A percentile compares a stretch with the other conserved stretches of the same genome.
Evolutionary conservation across 1,140 invertebrate species (phyloP).

Genomic region (Leptinotarsa defecta): DNA sequence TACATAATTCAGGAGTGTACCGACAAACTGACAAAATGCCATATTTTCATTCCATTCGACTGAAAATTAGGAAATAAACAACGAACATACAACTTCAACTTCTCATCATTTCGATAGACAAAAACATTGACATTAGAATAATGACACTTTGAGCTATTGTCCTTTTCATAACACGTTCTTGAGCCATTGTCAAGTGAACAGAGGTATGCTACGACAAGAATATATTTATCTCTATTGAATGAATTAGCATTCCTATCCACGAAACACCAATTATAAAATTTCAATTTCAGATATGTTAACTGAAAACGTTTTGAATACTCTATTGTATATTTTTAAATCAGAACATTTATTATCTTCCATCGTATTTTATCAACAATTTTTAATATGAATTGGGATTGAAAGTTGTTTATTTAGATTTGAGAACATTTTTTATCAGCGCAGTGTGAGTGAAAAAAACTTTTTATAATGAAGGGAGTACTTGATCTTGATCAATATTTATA

Average conservation of each 20-base stretch:
- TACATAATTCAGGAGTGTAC: too few relatives aligned
- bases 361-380: too few relatives aligned
- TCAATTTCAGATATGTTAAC: not conserved
- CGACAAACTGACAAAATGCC: too few relatives aligned
- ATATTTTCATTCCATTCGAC: too few relatives aligned
- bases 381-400: too few relatives aligned
- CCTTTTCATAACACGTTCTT: not conserved
- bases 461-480: too few relatives aligned
- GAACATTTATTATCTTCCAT: too few relatives aligned
- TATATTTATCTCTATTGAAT: constrained; percentile 9
- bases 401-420: too few relatives aligned
- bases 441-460: too few relatives aligned
- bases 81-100: not conserved
- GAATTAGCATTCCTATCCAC: constrained; percentile 5
- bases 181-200: not conserved
- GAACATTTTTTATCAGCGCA: too few relatives aligned
- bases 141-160: not conserved
- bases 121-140: not conserved
- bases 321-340: not conserved
- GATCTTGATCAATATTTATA: too few relatives aligned
- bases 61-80: not conserved
- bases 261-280: not conserved
- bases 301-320: not conserved
- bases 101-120: not conserved
- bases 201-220: not conserved